Evolutionary conservation across 2,888 invertebrate species (phyloP).

Genomic region (Diabrotica balteata): DNA sequence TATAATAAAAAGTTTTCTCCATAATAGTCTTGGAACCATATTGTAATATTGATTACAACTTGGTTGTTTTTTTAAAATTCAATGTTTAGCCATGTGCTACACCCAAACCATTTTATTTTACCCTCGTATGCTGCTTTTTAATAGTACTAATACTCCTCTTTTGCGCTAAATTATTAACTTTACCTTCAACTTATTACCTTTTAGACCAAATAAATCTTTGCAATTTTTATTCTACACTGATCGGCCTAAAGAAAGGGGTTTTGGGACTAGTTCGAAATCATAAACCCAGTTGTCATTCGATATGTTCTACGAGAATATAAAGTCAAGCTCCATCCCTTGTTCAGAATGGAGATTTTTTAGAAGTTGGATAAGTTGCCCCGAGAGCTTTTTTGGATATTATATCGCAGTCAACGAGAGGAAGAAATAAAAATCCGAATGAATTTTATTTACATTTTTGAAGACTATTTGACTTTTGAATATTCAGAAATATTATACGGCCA

Average conservation of each 20-base stretch:
- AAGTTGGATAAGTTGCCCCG: slow-evolving; percentile 11
- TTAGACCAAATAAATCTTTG: too few relatives aligned
- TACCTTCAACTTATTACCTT: too few relatives aligned
- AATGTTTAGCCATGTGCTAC: too few relatives aligned
- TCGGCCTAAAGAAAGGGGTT: slow-evolving; percentile 6
- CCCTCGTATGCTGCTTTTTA: too few relatives aligned
- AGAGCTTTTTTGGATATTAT: slow-evolving; percentile 1
- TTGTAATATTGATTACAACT: too few relatives aligned
- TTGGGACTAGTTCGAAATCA: slow-evolving; percentile 22
- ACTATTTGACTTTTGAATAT: too few relatives aligned
- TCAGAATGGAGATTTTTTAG: slow-evolving; percentile 18
- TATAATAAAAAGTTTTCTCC: too few relatives aligned
- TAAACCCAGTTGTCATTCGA: slow-evolving; percentile 34
- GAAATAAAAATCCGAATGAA: not conserved
- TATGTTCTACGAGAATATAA: slow-evolving; percentile 36
- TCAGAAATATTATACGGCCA: slow-evolving; percentile 2
- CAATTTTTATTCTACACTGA: slow-evolving; percentile 6
- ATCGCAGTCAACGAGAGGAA: slow-evolving; percentile 6
- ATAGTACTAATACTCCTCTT: too few relatives aligned
- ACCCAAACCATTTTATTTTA: too few relatives aligned
- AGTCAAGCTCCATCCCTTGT: slow-evolving; percentile 20
- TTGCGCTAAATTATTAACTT: too few relatives aligned
- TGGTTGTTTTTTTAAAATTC: too few relatives aligned
- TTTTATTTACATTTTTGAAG: not conserved
- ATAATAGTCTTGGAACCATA: too few relatives aligned